Conservation (phyloP, 2,888 invertebrate genomes). For the Drosophila crucigera region DNA sequence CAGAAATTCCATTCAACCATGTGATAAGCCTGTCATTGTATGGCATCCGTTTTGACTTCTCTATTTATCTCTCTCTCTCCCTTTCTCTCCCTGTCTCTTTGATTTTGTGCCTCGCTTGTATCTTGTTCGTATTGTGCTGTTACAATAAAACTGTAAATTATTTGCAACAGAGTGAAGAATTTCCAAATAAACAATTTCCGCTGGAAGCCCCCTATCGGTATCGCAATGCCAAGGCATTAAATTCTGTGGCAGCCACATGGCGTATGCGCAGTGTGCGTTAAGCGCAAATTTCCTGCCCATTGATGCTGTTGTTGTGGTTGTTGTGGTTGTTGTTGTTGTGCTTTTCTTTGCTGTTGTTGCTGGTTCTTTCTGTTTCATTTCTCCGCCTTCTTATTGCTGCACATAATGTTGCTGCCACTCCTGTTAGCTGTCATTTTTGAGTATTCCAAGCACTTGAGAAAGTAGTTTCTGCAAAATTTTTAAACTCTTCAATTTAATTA, state of each 20-base stretch:
- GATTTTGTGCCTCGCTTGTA: too few species aligned
- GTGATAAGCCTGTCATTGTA: slow-evolving; percentile 41
- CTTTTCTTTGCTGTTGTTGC: not conserved
- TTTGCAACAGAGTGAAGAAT: slow-evolving; percentile 57
- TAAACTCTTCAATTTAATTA: not conserved
- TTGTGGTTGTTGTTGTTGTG: too few species aligned
- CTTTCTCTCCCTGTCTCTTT: not conserved
- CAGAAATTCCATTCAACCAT: slow-evolving; percentile 31
- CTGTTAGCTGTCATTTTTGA: slow-evolving; percentile 4
- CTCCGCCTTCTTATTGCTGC: not conserved
- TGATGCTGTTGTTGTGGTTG: slow-evolving; percentile 2
- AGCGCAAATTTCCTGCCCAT: slow-evolving; percentile 40
- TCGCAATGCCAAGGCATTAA: slow-evolving; percentile 34
- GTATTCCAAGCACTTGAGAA: not conserved
- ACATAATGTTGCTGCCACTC: slow-evolving; percentile 18
- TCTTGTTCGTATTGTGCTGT: slow-evolving; percentile 1
- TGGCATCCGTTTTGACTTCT: slow-evolving; percentile 34
- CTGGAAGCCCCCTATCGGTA: slow-evolving; percentile 37
- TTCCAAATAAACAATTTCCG: slow-evolving; percentile 63
- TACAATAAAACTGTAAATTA: slow-evolving; percentile 49
- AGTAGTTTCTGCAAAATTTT: too few species aligned
- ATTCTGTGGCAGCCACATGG: slow-evolving; percentile 52
- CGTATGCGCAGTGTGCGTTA: slow-evolving; percentile 61
- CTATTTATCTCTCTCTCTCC: not conserved
- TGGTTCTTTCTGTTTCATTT: not conserved